These are phyloP conservation scores for Drosophila paracracens DNA, from an alignment of 2,888 invertebrate genomes.

Conservation along the genomic window DNA sequence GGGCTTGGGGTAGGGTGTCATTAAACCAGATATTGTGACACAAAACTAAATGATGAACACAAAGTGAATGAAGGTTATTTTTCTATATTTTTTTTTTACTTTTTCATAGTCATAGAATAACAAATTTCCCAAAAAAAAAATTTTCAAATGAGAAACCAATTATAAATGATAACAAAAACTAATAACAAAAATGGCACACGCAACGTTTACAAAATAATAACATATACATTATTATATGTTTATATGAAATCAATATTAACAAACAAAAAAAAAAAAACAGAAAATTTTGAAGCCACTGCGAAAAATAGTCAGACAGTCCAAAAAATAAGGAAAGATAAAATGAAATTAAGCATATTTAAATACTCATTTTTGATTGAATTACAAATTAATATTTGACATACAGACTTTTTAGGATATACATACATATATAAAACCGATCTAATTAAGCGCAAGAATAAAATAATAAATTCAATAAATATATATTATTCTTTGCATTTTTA, in stretches of 20 bases:
- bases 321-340: constrained; percentile 24
- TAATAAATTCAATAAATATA: constrained; percentile 44
- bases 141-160: constrained; percentile 22
- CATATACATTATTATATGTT: constrained; percentile 21
- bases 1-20: constrained; percentile 43
- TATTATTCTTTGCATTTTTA: constrained; percentile 73
- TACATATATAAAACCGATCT: constrained; percentile 62
- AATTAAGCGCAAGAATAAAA: constrained; percentile 46
- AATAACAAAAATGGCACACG: constrained; percentile 46
- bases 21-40: constrained; percentile 70
- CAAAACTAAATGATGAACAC: constrained; percentile 58
- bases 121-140: constrained; percentile 68
- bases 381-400: constrained; percentile 62
- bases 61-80: constrained; percentile 78
- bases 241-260: constrained; percentile 18
- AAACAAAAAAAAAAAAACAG: constrained; percentile 7
- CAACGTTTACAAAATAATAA: constrained; percentile 12
- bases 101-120: constrained; percentile 83
- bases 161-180: constrained; percentile 25
- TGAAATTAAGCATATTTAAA: constrained; percentile 32
- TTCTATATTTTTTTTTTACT: constrained; percentile 81
- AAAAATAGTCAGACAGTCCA: constrained; percentile 63
- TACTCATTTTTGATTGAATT: constrained; percentile 52
- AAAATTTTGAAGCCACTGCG: constrained; percentile 55
- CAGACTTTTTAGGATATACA: constrained; percentile 65